These are phyloP conservation scores for Tetragonisca angustula DNA, from an alignment of 2,888 invertebrate genomes.

Conservation along the genomic window DNA sequence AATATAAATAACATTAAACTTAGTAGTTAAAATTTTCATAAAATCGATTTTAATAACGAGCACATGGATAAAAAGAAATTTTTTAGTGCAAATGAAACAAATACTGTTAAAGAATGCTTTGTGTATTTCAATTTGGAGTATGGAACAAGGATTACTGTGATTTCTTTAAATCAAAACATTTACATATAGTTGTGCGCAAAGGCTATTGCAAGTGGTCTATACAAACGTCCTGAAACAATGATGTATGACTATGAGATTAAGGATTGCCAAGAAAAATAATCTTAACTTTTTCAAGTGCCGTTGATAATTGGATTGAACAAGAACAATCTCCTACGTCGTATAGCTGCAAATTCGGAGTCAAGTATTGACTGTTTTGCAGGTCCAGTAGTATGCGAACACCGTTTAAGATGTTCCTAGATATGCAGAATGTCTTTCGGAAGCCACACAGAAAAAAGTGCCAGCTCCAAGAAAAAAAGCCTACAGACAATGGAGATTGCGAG, in stretches of 20 bases:
- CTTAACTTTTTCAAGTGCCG: slow-evolving; percentile 42
- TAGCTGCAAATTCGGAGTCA: slow-evolving; percentile 73
- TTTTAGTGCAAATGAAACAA: slow-evolving; percentile 17
- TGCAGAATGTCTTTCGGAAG: slow-evolving; percentile 75
- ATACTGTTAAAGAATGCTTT: slow-evolving; percentile 26
- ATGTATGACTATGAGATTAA: slow-evolving; percentile 44
- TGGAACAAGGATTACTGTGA: slow-evolving; percentile 41
- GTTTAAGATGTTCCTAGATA: slow-evolving; percentile 77
- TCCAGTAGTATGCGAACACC: slow-evolving; percentile 76
- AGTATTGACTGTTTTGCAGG: slow-evolving; percentile 82
- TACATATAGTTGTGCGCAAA: slow-evolving; percentile 3
- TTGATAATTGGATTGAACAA: slow-evolving; percentile 53
- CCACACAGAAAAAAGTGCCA: slow-evolving; percentile 63
- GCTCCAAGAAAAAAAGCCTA: slow-evolving; percentile 52
- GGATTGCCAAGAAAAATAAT: slow-evolving; percentile 46
- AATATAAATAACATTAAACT: slow-evolving; percentile 13
- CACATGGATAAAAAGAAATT: slow-evolving; percentile 10
- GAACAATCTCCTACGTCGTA: slow-evolving; percentile 49
- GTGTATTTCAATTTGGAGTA: slow-evolving; percentile 24
- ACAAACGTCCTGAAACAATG: slow-evolving; percentile 37
- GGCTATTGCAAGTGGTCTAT: slow-evolving; percentile 12
- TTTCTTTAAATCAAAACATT: slow-evolving; percentile 15
- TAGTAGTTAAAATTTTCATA: background rate
- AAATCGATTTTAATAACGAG: slow-evolving; percentile 2
- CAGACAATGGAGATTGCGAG: slow-evolving; percentile 57